These are phyloP conservation scores for Eudorcas thomsonii DNA, from an alignment of 2,113 vertebrate species.

Conservation along the genomic window DNA sequence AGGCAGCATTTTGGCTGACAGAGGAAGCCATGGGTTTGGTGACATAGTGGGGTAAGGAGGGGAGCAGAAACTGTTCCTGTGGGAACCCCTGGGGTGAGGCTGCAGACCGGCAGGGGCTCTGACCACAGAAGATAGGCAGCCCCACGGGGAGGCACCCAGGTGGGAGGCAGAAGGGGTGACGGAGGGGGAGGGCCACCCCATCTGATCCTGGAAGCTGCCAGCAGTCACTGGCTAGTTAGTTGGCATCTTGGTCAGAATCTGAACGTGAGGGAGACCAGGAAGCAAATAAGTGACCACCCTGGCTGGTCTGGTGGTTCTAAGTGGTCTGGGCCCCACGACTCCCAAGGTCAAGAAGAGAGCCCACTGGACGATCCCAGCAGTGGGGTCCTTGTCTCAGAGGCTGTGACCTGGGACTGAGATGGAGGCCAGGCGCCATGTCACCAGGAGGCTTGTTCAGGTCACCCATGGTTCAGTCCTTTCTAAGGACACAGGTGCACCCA, in stretches of 20 bases:
- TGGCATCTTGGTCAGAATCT: neutral
- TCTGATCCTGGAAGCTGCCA: neutral
- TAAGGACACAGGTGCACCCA: neutral
- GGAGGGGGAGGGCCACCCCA: neutral
- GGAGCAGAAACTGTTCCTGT: neutral
- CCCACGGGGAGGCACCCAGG: fast-evolving
- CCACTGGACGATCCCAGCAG: neutral
- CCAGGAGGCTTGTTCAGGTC: too few species aligned
- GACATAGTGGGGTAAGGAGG: neutral
- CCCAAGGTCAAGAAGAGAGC: neutral
- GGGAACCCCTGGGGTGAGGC: neutral
- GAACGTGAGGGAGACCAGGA: neutral
- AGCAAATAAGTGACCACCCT: neutral
- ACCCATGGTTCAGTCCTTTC: neutral
- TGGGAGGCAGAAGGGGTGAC: neutral
- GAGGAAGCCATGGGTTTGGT: neutral
- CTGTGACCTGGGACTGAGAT: neutral
- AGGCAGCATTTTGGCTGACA: neutral
- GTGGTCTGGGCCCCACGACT: neutral
- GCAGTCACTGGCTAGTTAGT: neutral
- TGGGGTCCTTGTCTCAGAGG: neutral
- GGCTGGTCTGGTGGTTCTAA: neutral
- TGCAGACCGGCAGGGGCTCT: neutral
- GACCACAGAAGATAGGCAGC: neutral
- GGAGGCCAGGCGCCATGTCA: fast-evolving